Conservation (phyloP, 2,888 invertebrate species). For the Netelia virgata region DNA sequence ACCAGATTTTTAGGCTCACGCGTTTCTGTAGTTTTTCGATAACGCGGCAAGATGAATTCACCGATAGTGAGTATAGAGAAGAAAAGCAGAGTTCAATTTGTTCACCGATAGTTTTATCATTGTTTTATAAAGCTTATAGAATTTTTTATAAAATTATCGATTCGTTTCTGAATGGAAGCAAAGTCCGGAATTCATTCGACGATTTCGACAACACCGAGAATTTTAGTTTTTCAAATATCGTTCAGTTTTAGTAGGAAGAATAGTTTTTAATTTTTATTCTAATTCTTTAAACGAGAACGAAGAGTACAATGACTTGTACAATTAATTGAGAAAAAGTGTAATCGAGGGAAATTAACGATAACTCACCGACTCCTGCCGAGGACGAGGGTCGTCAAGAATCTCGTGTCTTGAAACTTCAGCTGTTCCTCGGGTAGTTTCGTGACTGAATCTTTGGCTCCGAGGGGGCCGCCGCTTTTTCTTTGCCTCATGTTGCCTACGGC, state of each 20-base stretch:
- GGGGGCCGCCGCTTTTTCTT: slow-evolving; percentile 77
- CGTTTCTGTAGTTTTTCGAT: slow-evolving; percentile 31
- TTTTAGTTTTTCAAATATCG: too few relatives aligned
- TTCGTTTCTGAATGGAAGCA: too few relatives aligned
- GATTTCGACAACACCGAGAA: too few relatives aligned
- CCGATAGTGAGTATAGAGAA: slow-evolving; percentile 67
- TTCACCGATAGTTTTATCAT: too few relatives aligned
- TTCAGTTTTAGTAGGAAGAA: too few relatives aligned
- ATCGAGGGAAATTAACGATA: slow-evolving; percentile 6
- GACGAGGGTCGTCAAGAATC: slow-evolving; percentile 82
- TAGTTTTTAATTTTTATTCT: too few relatives aligned
- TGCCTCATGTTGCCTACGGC: slow-evolving; percentile 81
- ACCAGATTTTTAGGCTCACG: slow-evolving; percentile 1
- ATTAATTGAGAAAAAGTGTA: too few relatives aligned
- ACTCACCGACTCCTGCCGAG: slow-evolving; percentile 83
- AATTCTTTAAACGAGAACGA: too few relatives aligned
- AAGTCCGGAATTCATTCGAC: too few relatives aligned
- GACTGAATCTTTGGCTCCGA: slow-evolving; percentile 76
- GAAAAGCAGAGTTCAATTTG: background rate
- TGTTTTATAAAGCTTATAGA: too few relatives aligned
- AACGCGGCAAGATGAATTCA: slow-evolving; percentile 62
- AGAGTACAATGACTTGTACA: too few relatives aligned
- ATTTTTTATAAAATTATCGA: too few relatives aligned
- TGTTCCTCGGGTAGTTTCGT: slow-evolving; percentile 77
- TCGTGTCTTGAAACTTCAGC: slow-evolving; percentile 82